Base-by-base conservation (phyloP, 2,113 vertebrate genomes). In the Petromus typicus region DNA sequence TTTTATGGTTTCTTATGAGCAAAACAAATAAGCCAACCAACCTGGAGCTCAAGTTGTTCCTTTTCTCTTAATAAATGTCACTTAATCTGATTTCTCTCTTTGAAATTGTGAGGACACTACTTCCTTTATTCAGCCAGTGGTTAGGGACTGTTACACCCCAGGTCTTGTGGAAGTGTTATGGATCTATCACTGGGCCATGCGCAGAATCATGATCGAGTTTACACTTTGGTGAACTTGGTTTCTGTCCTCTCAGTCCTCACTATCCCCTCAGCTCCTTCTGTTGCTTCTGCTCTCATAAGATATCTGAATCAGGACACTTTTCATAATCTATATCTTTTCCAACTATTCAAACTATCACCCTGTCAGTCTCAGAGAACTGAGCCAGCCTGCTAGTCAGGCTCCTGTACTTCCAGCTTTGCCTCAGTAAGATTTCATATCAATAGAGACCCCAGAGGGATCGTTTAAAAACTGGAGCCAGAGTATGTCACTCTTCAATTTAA, bases 201-300 rank as follows among this genome's bases (percentile, higher is more conserved):
- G 59, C 22, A 30, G 8, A 69, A 7, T 59, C 23, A 76, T 30
- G 30, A 6, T 40, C n/a, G 23, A 85, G 10, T 48, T 94, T 48
- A 16, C 32, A 12, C 59, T 80, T 69, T 75, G 45, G 6, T 51
- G 32, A 83, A 59, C 32, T 73, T 93, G 56, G 37, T 78, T 86
- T 89, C 23, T 61, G 12, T n/a, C 75, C n/a, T 89, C 30, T 59
- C 18, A 30, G 37, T 3, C 17, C 16, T 25, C 43, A 43, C 86
- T 9, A 27, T 76, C 81, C 27, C 30, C 25, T 57, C 66, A 78
- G 23, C 9, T 37, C 87, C 63, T 91, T 86, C 20, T 32, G 14
- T 75, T 91, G 78, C 40, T 48, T 89, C 32, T 80, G 8, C n/a
- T 91, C 91, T 87, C 18, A 27, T 45, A 89, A 73, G n/a, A 32